A percentile compares a stretch with the other conserved stretches of the same genome.
phyloP scores from a whole-genome alignment of 1,140 invertebrate species.

The Ceratina japonica region DNA sequence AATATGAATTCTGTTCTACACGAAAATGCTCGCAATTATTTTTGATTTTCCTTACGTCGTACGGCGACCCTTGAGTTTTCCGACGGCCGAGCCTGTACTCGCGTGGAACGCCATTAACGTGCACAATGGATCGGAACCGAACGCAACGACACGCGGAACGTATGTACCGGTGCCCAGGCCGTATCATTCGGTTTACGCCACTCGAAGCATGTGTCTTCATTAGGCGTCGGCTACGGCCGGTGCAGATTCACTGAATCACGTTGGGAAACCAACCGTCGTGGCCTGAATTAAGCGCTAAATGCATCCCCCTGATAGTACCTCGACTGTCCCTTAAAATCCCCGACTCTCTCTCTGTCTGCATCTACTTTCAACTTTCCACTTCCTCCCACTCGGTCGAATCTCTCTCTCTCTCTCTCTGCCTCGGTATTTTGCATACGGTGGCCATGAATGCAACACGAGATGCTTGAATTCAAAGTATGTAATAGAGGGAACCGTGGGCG shows the following conservation, averaged over 20 bases:
- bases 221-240: slow-evolving; percentile 67
- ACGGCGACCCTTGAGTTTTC: slow-evolving; percentile 45
- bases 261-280: slow-evolving; percentile 70
- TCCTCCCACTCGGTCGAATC: no score
- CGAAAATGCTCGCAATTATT: background rate
- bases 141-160: slow-evolving; percentile 67
- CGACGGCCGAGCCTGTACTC: background rate
- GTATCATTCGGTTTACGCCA: slow-evolving; percentile 71
- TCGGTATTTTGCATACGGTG: slow-evolving; percentile 68
- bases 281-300: slow-evolving; percentile 74
- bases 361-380: slow-evolving; percentile 61
- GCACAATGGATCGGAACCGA: slow-evolving; percentile 69
- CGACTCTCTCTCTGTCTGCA: slow-evolving; percentile 23
- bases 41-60: slow-evolving; percentile 17
- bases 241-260: slow-evolving; percentile 71
- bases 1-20: no score
- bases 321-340: background rate
- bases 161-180: slow-evolving; percentile 64
- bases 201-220: slow-evolving; percentile 74
- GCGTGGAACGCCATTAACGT: slow-evolving; percentile 61
- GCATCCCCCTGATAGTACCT: slow-evolving; percentile 53
- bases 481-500: slow-evolving; percentile 43
- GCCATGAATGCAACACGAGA: slow-evolving; percentile 69
- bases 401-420: slow-evolving; percentile 39
- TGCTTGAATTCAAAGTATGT: slow-evolving; percentile 69